phyloP scores from a whole-genome alignment of 2,113 vertebrate species.

The Charina bottae region DNA sequence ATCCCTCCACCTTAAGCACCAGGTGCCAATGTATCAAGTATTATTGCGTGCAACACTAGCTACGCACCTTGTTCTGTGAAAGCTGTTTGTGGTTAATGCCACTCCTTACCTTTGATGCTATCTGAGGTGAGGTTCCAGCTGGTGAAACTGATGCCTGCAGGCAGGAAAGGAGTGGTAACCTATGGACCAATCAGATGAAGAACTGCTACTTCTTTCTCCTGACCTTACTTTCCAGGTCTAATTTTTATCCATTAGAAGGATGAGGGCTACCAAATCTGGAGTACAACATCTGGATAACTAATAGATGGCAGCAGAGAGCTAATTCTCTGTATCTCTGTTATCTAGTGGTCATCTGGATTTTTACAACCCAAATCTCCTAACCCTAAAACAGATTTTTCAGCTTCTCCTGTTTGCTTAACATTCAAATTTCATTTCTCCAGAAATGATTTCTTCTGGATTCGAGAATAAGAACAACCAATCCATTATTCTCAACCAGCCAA shows the following conservation, averaged over 20 bases:
- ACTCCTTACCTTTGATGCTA: conserved; percentile 20
- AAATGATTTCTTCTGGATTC: background rate
- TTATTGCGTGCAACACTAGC: background rate
- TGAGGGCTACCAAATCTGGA: background rate
- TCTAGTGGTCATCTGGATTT: background rate
- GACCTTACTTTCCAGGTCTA: background rate
- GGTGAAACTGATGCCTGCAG: background rate
- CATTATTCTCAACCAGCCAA: background rate
- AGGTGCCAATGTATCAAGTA: background rate
- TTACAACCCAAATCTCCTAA: background rate
- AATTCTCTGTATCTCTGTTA: background rate
- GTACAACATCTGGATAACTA: background rate
- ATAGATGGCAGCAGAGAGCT: background rate
- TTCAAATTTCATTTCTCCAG: background rate
- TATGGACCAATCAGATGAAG: background rate
- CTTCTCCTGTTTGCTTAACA: background rate
- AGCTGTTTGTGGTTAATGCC: conserved; percentile 19
- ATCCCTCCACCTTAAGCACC: background rate
- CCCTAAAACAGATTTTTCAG: background rate
- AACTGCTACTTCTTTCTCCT: background rate
- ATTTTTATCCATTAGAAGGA: background rate
- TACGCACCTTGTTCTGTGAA: background rate
- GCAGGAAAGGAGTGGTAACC: background rate
- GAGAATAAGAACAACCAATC: background rate
- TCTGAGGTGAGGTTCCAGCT: conserved; percentile 2